These are phyloP conservation scores for Agrochola circellaris DNA, from an alignment of 2,888 invertebrate genomes.

Conservation along the genomic window DNA sequence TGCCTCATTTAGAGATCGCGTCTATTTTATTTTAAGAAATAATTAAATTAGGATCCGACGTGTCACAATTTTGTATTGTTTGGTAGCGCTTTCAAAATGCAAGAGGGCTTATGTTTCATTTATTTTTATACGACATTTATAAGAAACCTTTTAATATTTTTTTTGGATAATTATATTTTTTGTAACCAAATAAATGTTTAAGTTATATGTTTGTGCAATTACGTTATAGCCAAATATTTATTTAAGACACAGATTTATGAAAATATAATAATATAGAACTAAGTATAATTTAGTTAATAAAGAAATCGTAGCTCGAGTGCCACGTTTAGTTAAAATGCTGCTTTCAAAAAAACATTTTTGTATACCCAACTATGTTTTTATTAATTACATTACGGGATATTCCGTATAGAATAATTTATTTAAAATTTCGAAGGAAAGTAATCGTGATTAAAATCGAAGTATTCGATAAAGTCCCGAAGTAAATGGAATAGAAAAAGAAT, in stretches of 20 bases:
- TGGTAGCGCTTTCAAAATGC: too few species aligned
- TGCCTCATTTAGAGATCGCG: neutral
- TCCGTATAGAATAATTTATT: neutral
- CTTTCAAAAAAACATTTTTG: neutral
- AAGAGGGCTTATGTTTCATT: too few species aligned
- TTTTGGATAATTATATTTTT: neutral
- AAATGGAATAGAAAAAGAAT: conserved; percentile 46
- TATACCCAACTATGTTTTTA: neutral
- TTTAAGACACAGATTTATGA: neutral
- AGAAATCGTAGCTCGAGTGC: neutral
- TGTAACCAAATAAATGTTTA: neutral
- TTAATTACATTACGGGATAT: conserved; percentile 4
- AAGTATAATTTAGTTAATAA: conserved; percentile 5
- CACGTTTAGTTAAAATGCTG: conserved; percentile 9
- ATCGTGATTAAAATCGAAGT: neutral
- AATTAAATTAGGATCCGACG: neutral
- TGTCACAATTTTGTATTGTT: too few species aligned
- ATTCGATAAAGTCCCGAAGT: neutral
- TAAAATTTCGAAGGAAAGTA: neutral
- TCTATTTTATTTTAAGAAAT: too few species aligned
- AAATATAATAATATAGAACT: neutral
- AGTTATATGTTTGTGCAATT: neutral
- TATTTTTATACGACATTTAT: too few species aligned
- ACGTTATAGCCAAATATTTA: conserved; percentile 16
- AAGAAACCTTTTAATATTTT: neutral